Base-by-base conservation (phyloP, 2,113 vertebrate genomes). In the Sorex fumeus region DNA sequence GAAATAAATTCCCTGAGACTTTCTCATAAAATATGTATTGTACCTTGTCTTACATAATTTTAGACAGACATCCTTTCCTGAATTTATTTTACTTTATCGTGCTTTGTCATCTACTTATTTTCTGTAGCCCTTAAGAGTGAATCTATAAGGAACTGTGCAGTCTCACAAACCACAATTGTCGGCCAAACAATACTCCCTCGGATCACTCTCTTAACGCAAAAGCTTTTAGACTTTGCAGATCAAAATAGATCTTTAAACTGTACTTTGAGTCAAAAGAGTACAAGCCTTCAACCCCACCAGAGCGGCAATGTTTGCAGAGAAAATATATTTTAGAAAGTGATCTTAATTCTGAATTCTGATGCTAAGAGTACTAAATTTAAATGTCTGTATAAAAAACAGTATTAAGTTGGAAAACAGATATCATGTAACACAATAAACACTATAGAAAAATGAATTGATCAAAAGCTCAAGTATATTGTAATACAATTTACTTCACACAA, bases 401-500 rank as follows among this genome's bases (percentile, higher is more conserved):
- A 64, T 15, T 82, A 69, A 10, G 7, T 66, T n/a, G 62, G 45
- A 84, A 62, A 80, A 71, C 13, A 66, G 25, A 72, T 19, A 76
- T 76, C 27, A 72, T 21, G 32, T 83, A 76, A 45, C 50, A 32
- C 6, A 71, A 21, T 34, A 19, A 18, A 32, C 15, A 18, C 1
- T 4, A 50, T 18, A 53, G 18, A 77, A 57, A 64, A 84, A 40
- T 74, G 72, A 84, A 83, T 25, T 28, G 16, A 50, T 74, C 36
- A 69, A 64, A 67, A 47, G 13, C 15, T 66, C 3, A 3, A 45
- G 3, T 71, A 12, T 62, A 50, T 70, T 75, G 8, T 34, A 86
- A 89, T 53, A 15, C 40, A 82, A 28, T 66, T 81, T 77, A 86
- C 67, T 92, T 86, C 53, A 77, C 7, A 34, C 25, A 82, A 86